Conservation (phyloP, 2,797 vertebrate species). For the Harpagifer antarcticus region DNA sequence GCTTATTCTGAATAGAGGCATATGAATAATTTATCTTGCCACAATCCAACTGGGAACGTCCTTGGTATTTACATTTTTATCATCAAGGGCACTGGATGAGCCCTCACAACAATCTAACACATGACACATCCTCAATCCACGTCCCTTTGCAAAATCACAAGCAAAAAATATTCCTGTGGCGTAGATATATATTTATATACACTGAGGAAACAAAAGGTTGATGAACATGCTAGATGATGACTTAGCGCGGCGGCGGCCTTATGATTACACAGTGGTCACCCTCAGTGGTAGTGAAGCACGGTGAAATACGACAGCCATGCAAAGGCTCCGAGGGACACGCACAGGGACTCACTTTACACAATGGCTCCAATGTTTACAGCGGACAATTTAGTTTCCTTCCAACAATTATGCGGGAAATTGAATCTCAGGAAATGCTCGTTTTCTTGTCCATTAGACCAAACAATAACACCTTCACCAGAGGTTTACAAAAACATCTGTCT, state of each 20-base stretch:
- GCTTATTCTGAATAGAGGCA: conserved; percentile 79
- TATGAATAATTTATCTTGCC: conserved; percentile 87
- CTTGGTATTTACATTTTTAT: conserved; percentile 89
- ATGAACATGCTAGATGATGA: conserved; percentile 69
- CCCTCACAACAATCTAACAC: conserved; percentile 73
- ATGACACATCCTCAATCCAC: conserved; percentile 70
- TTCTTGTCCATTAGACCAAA: conserved; percentile 94
- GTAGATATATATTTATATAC: conserved; percentile 41
- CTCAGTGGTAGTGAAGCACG: conserved; percentile 25
- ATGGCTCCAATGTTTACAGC: conserved; percentile 93
- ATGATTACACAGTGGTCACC: conserved; percentile 41
- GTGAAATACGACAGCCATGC: conserved; percentile 47
- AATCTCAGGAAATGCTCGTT: conserved; percentile 99
- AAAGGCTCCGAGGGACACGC: conserved; percentile 61
- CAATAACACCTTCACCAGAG: conserved; percentile 89
- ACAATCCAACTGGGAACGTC: conserved; percentile 83
- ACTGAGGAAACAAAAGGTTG: conserved; percentile 56
- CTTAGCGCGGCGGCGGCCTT: conserved; percentile 47
- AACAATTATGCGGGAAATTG: conserved; percentile 99
- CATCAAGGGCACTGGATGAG: conserved; percentile 83
- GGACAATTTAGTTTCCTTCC: conserved; percentile 98
- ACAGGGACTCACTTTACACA: conserved; percentile 86
- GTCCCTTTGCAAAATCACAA: conserved; percentile 48
- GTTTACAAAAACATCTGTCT: conserved; percentile 88
- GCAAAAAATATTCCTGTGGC: conserved; percentile 42